These are phyloP conservation scores for Spatulosminthurus flaviceps DNA, from an alignment of 2,888 invertebrate genomes.

Conservation along the genomic window DNA sequence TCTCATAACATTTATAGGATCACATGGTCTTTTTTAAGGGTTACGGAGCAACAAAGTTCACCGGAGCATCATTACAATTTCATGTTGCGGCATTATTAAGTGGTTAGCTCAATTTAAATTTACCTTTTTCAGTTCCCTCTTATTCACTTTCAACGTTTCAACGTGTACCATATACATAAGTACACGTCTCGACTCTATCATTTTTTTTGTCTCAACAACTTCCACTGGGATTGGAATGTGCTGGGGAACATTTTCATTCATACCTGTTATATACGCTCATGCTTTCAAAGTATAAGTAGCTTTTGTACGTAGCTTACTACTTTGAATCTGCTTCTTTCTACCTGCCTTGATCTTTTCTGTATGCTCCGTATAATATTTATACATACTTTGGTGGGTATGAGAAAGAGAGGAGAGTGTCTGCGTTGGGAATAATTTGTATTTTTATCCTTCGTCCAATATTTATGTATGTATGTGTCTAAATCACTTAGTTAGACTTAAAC, in stretches of 20 bases:
- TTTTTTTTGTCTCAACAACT: slow-evolving; percentile 16
- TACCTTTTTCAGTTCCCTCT: background rate
- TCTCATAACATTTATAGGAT: slow-evolving; percentile 2
- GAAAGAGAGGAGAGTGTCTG: slow-evolving; percentile 23
- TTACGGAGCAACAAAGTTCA: slow-evolving; percentile 1
- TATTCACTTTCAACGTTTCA: background rate
- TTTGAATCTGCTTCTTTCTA: background rate
- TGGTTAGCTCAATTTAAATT: slow-evolving; percentile 9
- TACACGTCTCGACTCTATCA: background rate
- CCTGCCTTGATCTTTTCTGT: background rate
- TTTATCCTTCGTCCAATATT: too few relatives aligned
- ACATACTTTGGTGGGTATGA: background rate
- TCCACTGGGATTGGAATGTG: slow-evolving; percentile 24
- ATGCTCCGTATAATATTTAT: background rate
- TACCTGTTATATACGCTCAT: too few relatives aligned
- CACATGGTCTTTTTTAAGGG: background rate
- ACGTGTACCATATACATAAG: background rate
- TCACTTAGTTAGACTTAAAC: too few relatives aligned
- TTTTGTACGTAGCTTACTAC: background rate
- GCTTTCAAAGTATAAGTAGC: background rate
- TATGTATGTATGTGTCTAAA: too few relatives aligned
- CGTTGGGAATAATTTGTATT: background rate
- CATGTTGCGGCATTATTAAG: slow-evolving; percentile 21
- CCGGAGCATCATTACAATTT: slow-evolving; percentile 7
- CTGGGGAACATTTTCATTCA: slow-evolving; percentile 20